These are phyloP conservation scores for Rhopalosiphum maidis DNA, from an alignment of 1,140 invertebrate species.

Conservation along the genomic window DNA sequence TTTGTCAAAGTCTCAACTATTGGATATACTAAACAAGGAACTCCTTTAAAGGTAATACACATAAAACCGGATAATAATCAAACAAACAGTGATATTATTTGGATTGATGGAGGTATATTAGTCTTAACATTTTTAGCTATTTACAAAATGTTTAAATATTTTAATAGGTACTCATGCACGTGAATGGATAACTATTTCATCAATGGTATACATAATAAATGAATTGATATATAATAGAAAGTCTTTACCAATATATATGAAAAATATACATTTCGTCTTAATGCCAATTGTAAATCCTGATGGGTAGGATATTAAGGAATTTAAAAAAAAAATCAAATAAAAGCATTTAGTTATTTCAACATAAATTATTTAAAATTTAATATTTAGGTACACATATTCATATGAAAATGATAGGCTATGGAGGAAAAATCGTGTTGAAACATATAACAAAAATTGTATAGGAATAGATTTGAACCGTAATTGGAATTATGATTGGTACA, in stretches of 20 bases:
- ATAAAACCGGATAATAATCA: neutral
- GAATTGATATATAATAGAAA: constrained; percentile 78
- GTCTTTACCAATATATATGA: constrained; percentile 72
- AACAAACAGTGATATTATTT: neutral
- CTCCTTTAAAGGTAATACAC: constrained; percentile 29
- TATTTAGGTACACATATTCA: constrained; percentile 73
- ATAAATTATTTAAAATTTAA: neutral
- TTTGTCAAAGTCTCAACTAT: constrained; percentile 31
- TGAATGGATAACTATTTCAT: constrained; percentile 83
- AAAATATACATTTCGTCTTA: constrained; percentile 69
- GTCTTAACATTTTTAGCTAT: neutral
- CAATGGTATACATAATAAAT: constrained; percentile 71
- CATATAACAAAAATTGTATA: constrained; percentile 56
- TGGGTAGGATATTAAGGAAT: constrained; percentile 64
- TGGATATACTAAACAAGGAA: constrained; percentile 11
- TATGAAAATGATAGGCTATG: constrained; percentile 71
- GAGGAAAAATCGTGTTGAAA: constrained; percentile 70
- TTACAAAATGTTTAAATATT: neutral
- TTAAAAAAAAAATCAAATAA: neutral
- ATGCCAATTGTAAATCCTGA: constrained; percentile 71
- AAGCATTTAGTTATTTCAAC: no score
- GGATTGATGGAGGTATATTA: constrained; percentile 47
- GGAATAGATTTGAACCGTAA: constrained; percentile 77
- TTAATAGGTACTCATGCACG: constrained; percentile 70
- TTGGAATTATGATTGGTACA: constrained; percentile 71